A percentile compares a stretch with the other conserved stretches of the same genome.
Evolutionary conservation across 2,888 invertebrate species (phyloP).

Genomic region (Nebria brevicollis): DNA sequence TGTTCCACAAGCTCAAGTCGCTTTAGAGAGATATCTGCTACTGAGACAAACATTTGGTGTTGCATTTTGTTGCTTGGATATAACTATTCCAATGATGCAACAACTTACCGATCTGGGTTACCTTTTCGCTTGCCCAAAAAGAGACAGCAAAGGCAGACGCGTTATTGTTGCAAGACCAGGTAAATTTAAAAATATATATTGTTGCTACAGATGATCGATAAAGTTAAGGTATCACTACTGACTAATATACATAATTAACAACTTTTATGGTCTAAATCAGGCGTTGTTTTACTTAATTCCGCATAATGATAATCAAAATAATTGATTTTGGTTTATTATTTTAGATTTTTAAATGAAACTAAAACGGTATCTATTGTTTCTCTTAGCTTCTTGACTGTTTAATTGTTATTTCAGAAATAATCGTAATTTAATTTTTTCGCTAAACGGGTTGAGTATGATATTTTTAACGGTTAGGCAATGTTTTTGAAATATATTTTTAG

Average conservation of each 20-base stretch:
- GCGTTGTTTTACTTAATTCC: no score
- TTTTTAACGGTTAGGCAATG: neutral
- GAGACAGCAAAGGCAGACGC: constrained; percentile 77
- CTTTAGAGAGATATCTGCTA: constrained; percentile 80
- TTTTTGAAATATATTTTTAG: constrained; percentile 60
- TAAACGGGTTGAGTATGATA: neutral
- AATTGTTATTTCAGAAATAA: no score
- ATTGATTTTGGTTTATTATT: no score
- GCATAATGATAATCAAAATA: no score
- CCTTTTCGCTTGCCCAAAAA: constrained; percentile 80
- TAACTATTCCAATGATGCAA: constrained; percentile 74
- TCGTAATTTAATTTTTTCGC: neutral
- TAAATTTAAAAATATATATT: constrained; percentile 59
- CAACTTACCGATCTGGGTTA: constrained; percentile 79
- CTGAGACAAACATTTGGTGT: constrained; percentile 81
- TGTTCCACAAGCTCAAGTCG: constrained; percentile 81
- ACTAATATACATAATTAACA: no score
- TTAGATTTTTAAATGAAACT: no score
- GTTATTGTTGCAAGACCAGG: constrained; percentile 82
- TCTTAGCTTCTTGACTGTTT: no score
- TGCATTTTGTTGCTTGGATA: constrained; percentile 78
- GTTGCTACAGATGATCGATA: no score
- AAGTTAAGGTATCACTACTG: no score
- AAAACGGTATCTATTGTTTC: no score
- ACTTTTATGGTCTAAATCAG: no score